Evolutionary conservation across 2,888 invertebrate genomes (phyloP).

Genomic region (Notocelia uddmanniana): DNA sequence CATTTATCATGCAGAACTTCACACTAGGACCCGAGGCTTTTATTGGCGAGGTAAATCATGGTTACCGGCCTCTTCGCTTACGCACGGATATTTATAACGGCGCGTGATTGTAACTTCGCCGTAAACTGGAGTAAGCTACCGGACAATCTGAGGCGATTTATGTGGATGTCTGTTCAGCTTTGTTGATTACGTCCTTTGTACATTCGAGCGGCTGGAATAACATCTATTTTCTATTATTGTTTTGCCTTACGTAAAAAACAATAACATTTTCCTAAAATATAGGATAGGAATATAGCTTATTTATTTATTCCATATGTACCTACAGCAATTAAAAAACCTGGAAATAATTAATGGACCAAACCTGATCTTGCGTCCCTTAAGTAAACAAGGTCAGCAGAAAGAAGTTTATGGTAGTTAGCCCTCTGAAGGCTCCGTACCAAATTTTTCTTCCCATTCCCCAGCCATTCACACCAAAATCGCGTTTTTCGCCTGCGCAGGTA

Average conservation of each 20-base stretch:
- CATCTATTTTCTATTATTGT: neutral
- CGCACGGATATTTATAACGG: constrained; percentile 40
- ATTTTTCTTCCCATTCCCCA: too few relatives aligned
- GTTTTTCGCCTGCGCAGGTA: too few relatives aligned
- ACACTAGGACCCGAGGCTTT: constrained; percentile 28
- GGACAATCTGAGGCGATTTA: constrained; percentile 32
- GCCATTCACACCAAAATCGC: too few relatives aligned
- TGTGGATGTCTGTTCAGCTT: constrained; percentile 22
- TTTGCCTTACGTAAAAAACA: neutral
- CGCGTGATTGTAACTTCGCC: constrained; percentile 37
- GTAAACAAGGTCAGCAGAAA: too few relatives aligned
- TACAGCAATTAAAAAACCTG: too few relatives aligned
- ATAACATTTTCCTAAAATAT: neutral
- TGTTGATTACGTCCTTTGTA: constrained; percentile 26
- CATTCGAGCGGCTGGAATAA: neutral
- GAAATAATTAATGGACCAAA: too few relatives aligned
- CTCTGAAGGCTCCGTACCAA: too few relatives aligned
- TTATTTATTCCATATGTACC: too few relatives aligned
- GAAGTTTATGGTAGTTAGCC: too few relatives aligned
- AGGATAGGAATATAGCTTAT: too few relatives aligned
- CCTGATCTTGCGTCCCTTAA: too few relatives aligned
- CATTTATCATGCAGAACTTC: constrained; percentile 32
- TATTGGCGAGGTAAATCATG: constrained; percentile 40
- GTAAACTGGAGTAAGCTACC: constrained; percentile 40
- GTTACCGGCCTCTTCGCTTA: constrained; percentile 37